These are phyloP conservation scores for Papilio polytes DNA, from an alignment of 1,140 invertebrate genomes.

Conservation along the genomic window DNA sequence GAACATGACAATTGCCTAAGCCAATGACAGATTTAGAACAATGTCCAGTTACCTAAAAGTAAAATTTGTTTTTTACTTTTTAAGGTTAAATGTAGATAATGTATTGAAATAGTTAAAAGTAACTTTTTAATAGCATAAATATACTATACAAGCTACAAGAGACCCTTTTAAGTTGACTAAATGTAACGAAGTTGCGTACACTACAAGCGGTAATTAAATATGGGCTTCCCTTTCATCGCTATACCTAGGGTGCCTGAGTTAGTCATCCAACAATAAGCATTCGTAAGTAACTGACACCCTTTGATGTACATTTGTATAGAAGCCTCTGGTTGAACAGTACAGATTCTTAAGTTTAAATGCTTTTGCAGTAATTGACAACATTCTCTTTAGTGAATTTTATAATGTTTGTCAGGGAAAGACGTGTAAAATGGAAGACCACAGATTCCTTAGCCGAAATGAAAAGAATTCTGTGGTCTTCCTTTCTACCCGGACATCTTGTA, in stretches of 20 bases:
- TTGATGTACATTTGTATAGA: not conserved
- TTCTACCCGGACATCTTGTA: too few species aligned
- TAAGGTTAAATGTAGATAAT: too few species aligned
- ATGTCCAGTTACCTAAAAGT: not conserved
- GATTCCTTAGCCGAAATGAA: too few species aligned
- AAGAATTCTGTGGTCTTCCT: too few species aligned
- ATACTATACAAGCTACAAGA: not conserved
- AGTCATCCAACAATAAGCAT: slow-evolving; percentile 12
- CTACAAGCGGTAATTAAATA: slow-evolving; percentile 10
- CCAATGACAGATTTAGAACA: not conserved
- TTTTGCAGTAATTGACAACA: not conserved
- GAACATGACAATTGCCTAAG: not conserved
- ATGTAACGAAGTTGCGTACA: slow-evolving; percentile 4
- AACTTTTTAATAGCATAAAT: not conserved
- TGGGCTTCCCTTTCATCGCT: not conserved
- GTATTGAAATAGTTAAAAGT: too few species aligned
- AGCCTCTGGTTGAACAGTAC: not conserved
- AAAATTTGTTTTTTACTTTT: not conserved
- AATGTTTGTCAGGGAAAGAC: not conserved
- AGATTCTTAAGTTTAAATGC: not conserved
- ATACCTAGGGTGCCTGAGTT: slow-evolving; percentile 17
- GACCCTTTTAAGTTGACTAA: not conserved
- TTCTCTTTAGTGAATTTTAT: not conserved
- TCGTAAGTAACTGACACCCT: not conserved
- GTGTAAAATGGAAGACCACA: not conserved